Evolutionary conservation across 1,140 invertebrate genomes (phyloP).

Genomic region (Hyphantria cunea): DNA sequence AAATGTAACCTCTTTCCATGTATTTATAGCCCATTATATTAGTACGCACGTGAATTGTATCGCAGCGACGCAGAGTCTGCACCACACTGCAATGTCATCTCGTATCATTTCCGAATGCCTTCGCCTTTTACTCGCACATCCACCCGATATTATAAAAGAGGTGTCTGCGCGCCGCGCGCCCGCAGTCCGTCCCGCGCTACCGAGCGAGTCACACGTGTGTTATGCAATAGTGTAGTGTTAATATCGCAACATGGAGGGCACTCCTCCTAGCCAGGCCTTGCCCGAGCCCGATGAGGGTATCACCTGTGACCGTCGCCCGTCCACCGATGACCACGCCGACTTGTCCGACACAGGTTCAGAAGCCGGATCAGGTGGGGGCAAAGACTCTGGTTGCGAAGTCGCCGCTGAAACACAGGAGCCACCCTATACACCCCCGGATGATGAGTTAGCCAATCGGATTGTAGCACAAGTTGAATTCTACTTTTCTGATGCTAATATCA

Average conservation of each 20-base stretch:
- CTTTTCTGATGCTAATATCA: constrained; percentile 96
- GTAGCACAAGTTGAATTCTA: constrained; percentile 95
- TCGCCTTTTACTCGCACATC: constrained; percentile 71
- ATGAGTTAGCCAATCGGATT: constrained; percentile 89
- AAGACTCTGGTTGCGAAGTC: constrained; percentile 86
- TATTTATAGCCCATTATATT: constrained; percentile 2
- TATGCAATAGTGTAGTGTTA: constrained; percentile 60
- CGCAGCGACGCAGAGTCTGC: constrained; percentile 53
- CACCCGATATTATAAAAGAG: constrained; percentile 74
- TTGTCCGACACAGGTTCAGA: constrained; percentile 85
- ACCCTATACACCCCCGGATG: constrained; percentile 84
- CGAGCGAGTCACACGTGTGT: constrained; percentile 67
- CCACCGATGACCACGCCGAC: constrained; percentile 82
- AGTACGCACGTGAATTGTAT: constrained; percentile 13
- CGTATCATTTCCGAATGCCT: constrained; percentile 62
- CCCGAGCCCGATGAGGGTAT: constrained; percentile 66
- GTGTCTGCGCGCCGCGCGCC: constrained; percentile 58
- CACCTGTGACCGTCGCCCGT: constrained; percentile 70
- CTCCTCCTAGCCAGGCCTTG: constrained; percentile 55
- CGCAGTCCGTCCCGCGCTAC: constrained; percentile 65
- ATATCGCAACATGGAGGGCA: constrained; percentile 61
- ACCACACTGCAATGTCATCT: constrained; percentile 60
- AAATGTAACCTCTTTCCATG: constrained; percentile 21
- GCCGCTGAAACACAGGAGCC: constrained; percentile 81
- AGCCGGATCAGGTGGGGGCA: constrained; percentile 82